A percentile compares a stretch with the other conserved stretches of the same genome.
phyloP scores from a whole-genome alignment of 2,888 invertebrate genomes.

The Hofmannophila pseudospretella region DNA sequence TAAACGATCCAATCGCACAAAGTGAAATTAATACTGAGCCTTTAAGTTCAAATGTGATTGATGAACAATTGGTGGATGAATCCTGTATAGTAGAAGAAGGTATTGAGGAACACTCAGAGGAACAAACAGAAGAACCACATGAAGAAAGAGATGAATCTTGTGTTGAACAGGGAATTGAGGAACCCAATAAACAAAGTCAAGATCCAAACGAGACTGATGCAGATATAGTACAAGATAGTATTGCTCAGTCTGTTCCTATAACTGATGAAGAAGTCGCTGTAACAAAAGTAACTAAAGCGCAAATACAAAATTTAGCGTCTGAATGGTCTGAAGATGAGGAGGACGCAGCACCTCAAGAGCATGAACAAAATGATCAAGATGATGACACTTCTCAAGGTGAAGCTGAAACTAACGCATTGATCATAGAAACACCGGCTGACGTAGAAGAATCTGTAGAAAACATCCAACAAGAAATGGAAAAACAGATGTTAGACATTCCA shows the following conservation, averaged over 20 bases:
- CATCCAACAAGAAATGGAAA: slow-evolving; percentile 67
- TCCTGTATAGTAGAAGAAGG: background rate
- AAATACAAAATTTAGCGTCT: slow-evolving; percentile 44
- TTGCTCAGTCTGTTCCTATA: slow-evolving; percentile 15
- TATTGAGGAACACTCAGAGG: background rate
- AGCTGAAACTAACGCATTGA: slow-evolving; percentile 9
- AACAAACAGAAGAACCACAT: slow-evolving; percentile 7
- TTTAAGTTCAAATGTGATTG: slow-evolving; percentile 1
- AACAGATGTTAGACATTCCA: slow-evolving; percentile 28
- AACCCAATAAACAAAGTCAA: background rate
- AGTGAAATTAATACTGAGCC: background rate
- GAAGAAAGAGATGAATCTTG: background rate
- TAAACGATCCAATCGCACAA: background rate
- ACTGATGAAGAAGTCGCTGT: slow-evolving; percentile 18
- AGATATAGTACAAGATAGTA: background rate
- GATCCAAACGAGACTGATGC: background rate
- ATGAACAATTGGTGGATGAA: slow-evolving; percentile 9
- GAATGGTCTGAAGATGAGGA: slow-evolving; percentile 61
- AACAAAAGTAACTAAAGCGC: slow-evolving; percentile 28
- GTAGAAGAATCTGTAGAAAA: slow-evolving; percentile 69
- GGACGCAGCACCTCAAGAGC: slow-evolving; percentile 9
- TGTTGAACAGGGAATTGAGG: background rate
- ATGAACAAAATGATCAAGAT: background rate
- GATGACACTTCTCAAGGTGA: background rate
- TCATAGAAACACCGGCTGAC: slow-evolving; percentile 24